A percentile compares a stretch with the other conserved stretches of the same genome.
These are phyloP conservation scores for Hydrophis major DNA, from an alignment of 2,797 vertebrate genomes.

Conservation along the genomic window DNA sequence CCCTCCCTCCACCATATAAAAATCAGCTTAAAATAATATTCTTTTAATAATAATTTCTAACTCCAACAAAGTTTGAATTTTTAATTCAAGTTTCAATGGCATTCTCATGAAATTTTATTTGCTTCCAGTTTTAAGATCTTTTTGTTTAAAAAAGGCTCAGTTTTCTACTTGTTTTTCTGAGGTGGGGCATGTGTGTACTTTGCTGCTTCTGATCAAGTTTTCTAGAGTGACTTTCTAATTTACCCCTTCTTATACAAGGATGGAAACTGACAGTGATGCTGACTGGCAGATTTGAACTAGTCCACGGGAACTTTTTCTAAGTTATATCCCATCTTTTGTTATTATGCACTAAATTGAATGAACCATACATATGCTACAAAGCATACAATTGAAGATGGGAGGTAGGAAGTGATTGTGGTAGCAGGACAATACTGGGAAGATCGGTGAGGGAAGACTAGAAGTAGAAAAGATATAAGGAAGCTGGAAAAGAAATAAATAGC, in stretches of 20 bases:
- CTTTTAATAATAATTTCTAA: background rate
- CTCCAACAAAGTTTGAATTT: background rate
- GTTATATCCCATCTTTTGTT: background rate
- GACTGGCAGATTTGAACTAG: background rate
- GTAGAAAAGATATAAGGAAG: background rate
- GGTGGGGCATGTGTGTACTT: background rate
- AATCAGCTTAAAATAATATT: background rate
- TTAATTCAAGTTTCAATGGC: background rate
- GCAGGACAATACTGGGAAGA: background rate
- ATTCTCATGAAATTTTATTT: background rate
- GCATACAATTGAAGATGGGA: background rate
- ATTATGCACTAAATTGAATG: background rate
- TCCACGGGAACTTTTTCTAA: background rate
- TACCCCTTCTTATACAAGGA: background rate
- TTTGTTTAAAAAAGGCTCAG: background rate
- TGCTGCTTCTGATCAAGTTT: background rate
- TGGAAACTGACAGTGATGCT: background rate
- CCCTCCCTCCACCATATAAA: background rate
- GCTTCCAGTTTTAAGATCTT: background rate
- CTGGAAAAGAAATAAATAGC: background rate
- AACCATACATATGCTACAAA: background rate
- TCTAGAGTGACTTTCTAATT: background rate
- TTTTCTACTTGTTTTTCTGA: background rate
- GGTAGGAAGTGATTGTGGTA: background rate
- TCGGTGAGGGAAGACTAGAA: background rate